phyloP scores from a whole-genome alignment of 2,797 vertebrate genomes.

The Heteromormyrus szaboi region DNA sequence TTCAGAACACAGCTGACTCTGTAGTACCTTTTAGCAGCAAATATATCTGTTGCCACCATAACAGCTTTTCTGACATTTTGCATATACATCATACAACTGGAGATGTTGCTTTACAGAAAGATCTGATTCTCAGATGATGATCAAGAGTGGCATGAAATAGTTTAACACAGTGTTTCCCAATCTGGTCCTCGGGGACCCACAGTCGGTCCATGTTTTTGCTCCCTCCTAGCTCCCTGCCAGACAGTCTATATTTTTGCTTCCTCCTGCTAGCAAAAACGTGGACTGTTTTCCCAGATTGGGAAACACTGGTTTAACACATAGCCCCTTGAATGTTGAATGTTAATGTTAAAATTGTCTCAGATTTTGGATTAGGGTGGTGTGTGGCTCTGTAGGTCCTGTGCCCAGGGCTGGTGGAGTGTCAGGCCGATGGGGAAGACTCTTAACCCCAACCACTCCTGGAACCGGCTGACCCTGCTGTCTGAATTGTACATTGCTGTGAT shows the following conservation, averaged over 20 bases:
- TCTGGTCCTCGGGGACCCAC: background rate
- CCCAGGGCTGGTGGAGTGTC: background rate
- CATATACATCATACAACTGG: background rate
- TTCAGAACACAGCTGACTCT: background rate
- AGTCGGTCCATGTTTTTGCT: background rate
- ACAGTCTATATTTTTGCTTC: background rate
- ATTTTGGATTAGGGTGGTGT: background rate
- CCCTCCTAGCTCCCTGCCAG: too few species aligned
- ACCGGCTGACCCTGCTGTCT: background rate
- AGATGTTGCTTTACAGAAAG: background rate
- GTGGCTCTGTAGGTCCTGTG: background rate
- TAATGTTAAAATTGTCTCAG: background rate
- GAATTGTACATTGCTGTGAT: background rate
- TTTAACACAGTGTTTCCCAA: background rate
- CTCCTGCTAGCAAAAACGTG: background rate
- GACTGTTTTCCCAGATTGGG: background rate
- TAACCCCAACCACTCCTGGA: background rate
- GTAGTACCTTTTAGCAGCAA: background rate
- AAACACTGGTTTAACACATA: background rate
- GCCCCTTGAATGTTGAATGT: background rate
- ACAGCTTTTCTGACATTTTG: background rate
- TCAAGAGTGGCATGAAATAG: background rate
- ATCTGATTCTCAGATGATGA: background rate
- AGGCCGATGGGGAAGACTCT: background rate
- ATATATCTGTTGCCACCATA: background rate